Evolutionary conservation across 2,888 invertebrate genomes (phyloP), one percentile per base, ranked within the genome.

Genomic region (Orchestes rusci): DNA sequence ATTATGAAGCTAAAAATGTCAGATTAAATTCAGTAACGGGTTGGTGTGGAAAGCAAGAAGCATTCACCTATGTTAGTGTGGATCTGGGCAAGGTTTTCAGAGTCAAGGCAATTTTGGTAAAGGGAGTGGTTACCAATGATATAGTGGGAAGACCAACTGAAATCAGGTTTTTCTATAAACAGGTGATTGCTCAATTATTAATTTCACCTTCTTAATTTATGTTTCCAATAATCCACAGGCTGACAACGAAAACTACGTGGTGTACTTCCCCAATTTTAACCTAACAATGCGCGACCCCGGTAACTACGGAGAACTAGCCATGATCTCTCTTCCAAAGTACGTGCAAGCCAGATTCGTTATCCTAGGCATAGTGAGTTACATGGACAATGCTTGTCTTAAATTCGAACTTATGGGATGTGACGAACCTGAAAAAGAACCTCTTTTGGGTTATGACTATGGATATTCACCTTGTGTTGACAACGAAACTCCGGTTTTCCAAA

Each of bases 371-470:
- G 92, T 95, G 0, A 93, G 93, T 63, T 95, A 94, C 62, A 92
- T 94, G 84, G 92, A 92, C 57, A 94, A 94, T 60, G 93, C 94
- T 39, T 96, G 95, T 64, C 73, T 96, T 58, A 93, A 93, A 65
- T 95, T 96, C 61, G 95, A 95, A 69, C 68, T 96, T 35, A 90
- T 94, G 84, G 95, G 95, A 23, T 96, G 95, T 65, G 90, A 94
- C 61, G 91, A 90, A 59, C 87, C 90, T 0, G 76, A 77, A 38
- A 70, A 73, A 17, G 88, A 90, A 57, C 88, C 90, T 2, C 68
- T 91, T n/a, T 70, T 93, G 28, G 93, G 93, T 43, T 94, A 90
- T 61, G 91, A 93, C 65, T 89, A 91, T 56, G 92, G 91, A 49
- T 92, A 87, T 66, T 93, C 93, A 1, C 87, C 92, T 0, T 94